A percentile compares a stretch with the other conserved stretches of the same genome.
phyloP scores from a whole-genome alignment of 1,140 invertebrate species.

The Paraescarpia echinospica region DNA sequence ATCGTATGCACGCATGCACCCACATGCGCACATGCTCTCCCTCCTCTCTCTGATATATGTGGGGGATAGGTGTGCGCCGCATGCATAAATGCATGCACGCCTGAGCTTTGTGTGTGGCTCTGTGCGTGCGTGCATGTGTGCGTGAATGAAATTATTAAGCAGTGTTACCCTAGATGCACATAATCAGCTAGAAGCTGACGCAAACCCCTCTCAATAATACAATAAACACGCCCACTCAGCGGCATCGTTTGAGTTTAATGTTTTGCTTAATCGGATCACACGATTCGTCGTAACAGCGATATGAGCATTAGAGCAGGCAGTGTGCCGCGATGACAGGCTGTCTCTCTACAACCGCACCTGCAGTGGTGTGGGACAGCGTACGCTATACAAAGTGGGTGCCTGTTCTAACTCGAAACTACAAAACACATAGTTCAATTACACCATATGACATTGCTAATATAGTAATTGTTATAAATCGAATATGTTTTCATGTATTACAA shows the following conservation, averaged over 20 bases:
- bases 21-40: too few species aligned
- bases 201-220: neutral
- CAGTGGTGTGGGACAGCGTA: too few species aligned
- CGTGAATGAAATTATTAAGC: neutral
- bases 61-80: too few species aligned
- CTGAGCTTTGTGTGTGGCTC: neutral
- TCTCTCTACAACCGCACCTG: neutral
- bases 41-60: too few species aligned
- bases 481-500: too few species aligned
- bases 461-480: too few species aligned
- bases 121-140: neutral
- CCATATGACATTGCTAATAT: too few species aligned
- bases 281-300: neutral
- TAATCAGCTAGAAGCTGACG: neutral
- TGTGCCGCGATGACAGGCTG: neutral
- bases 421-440: too few species aligned
- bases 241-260: neutral
- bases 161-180: neutral
- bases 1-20: too few species aligned
- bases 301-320: neutral
- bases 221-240: neutral
- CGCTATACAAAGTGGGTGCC: too few species aligned
- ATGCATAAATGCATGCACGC: too few species aligned
- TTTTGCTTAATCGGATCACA: neutral
- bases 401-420: too few species aligned